A percentile compares a stretch with the other conserved stretches of the same genome.
phyloP scores from a whole-genome alignment of 2,888 invertebrate species.

The Melanotus villosus region DNA sequence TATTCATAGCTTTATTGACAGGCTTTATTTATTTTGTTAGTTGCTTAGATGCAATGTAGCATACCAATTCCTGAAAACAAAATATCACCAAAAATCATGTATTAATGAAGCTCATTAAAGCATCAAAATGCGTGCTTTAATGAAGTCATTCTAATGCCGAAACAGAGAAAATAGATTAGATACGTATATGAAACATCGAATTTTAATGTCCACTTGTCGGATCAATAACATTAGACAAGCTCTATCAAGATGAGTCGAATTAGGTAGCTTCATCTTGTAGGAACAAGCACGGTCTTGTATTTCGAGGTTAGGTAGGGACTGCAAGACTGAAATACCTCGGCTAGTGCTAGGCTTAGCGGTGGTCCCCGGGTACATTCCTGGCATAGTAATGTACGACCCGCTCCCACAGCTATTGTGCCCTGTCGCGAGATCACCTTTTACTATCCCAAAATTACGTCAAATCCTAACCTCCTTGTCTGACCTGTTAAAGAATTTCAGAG shows the following conservation, averaged over 20 bases:
- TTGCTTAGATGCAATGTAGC: no score
- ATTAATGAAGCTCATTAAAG: no score
- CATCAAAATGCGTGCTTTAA: no score
- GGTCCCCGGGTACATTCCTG: constrained; percentile 45
- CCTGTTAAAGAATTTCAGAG: background rate
- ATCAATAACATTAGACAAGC: constrained; percentile 37
- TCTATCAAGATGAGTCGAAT: constrained; percentile 38
- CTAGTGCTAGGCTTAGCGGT: constrained; percentile 38
- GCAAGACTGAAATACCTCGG: constrained; percentile 33
- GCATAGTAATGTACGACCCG: constrained; percentile 40
- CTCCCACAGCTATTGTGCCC: constrained; percentile 42
- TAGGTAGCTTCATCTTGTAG: constrained; percentile 39
- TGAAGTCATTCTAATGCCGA: no score
- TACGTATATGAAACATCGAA: constrained; percentile 9
- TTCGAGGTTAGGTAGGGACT: constrained; percentile 33
- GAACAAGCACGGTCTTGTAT: constrained; percentile 34
- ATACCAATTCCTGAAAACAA: no score
- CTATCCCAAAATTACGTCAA: constrained; percentile 31
- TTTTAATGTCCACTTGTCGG: constrained; percentile 33
- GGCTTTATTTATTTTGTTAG: no score
- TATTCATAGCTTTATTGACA: no score
- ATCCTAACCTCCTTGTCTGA: constrained; percentile 28
- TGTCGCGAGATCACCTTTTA: constrained; percentile 31
- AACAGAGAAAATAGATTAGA: constrained; percentile 9
- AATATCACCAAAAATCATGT: no score